A percentile compares a stretch with the other conserved stretches of the same genome.
phyloP scores from a whole-genome alignment of 30 jellyfish, hydroid and myxozoan species.

The Hydractinia echinata region DNA sequence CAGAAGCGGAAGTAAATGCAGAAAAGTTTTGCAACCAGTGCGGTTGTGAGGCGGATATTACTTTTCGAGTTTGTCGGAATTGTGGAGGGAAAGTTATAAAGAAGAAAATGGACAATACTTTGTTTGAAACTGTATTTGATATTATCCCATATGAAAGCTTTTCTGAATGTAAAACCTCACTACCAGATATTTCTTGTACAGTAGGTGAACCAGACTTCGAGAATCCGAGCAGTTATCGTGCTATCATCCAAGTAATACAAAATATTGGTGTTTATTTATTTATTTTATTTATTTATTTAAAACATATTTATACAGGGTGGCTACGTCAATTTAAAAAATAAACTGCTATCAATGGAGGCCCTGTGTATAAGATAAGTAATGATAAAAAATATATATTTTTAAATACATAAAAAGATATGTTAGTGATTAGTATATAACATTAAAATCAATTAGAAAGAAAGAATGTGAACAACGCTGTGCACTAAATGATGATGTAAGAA shows the following conservation, averaged over 20 bases:
- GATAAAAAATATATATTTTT: no score
- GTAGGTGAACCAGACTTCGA: conserved; percentile 46
- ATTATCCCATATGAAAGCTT: background rate
- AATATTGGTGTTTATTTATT: no score
- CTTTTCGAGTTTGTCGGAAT: background rate
- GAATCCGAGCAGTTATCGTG: conserved; percentile 30
- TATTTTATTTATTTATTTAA: no score
- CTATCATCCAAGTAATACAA: conserved; percentile 17
- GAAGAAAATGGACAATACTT: background rate
- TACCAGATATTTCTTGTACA: background rate
- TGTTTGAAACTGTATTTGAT: background rate
- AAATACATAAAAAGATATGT: no score
- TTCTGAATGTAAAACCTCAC: background rate
- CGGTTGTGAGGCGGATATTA: conserved; percentile 18
- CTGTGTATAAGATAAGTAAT: no score
- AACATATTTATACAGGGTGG: no score
- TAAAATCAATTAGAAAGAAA: no score
- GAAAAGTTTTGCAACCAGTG: conserved; percentile 24
- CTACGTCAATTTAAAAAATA: no score
- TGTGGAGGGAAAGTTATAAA: conserved; percentile 14
- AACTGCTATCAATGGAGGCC: no score
- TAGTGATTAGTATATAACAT: no score
- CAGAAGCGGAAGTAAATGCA: background rate
- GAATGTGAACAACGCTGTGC: no score
- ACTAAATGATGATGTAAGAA: no score